These are phyloP conservation scores for Metacarcinus magister DNA, from an alignment of 2,888 invertebrate genomes.

Conservation along the genomic window DNA sequence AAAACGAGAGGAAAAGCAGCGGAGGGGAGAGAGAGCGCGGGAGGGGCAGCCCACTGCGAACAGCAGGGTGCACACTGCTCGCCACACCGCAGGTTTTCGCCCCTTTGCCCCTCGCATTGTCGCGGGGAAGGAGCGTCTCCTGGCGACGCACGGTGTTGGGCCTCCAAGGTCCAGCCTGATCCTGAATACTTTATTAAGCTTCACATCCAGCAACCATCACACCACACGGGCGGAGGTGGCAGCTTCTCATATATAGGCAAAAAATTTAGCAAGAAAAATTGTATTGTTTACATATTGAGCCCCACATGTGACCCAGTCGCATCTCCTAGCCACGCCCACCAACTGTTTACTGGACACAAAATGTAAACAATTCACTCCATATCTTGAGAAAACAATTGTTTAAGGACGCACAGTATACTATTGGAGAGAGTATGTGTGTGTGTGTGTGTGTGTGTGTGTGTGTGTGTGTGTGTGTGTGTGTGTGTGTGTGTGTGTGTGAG, in stretches of 20 bases:
- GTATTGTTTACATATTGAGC: background rate
- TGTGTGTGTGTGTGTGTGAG: slow-evolving; percentile 1
- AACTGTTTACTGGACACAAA: background rate
- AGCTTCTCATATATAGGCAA: background rate
- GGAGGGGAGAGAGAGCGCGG: background rate
- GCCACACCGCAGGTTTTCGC: slow-evolving; percentile 50
- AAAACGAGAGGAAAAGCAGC: slow-evolving; percentile 47
- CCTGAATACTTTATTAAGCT: slow-evolving; percentile 29
- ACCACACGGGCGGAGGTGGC: background rate
- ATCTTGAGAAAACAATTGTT: background rate
- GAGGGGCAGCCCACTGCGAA: slow-evolving; percentile 37
- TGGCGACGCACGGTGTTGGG: background rate
- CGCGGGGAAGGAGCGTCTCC: slow-evolving; percentile 38
- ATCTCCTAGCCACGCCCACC: background rate
- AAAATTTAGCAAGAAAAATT: background rate
- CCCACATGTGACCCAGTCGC: background rate
- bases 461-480: slow-evolving; percentile 12
- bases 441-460: slow-evolving; percentile 26
- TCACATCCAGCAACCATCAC: slow-evolving; percentile 8
- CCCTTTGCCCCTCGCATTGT: background rate
- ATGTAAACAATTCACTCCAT: background rate
- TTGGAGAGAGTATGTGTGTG: slow-evolving; percentile 9
- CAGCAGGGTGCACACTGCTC: slow-evolving; percentile 28
- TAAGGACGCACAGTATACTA: background rate
- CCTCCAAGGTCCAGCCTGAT: slow-evolving; percentile 13